Percentiles rank a stretch among this genome's conserved stretches.
Conservation (phyloP, 2,797 vertebrate genomes). For the Somateria mollissima region DNA sequence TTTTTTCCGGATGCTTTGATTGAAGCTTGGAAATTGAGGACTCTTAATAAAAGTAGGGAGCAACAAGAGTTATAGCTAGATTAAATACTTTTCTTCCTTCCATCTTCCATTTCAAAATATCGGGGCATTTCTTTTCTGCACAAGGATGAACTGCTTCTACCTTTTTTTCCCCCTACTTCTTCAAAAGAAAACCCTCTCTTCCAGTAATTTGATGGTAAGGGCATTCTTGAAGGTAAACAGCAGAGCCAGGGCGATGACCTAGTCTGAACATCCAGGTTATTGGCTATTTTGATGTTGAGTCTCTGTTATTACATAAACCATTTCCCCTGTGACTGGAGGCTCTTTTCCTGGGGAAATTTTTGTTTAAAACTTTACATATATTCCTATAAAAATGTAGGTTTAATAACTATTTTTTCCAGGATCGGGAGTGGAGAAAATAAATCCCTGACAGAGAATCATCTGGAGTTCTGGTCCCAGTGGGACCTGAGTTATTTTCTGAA, state of each 20-base stretch:
- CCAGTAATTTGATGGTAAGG: background rate
- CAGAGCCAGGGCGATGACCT: background rate
- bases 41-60: background rate
- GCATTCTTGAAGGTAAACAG: background rate
- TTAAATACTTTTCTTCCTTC: background rate
- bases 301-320: background rate
- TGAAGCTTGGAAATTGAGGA: background rate
- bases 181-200: background rate
- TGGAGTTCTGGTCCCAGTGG: background rate
- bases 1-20: background rate
- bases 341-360: background rate
- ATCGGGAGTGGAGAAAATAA: background rate
- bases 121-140: background rate
- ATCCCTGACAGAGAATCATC: background rate
- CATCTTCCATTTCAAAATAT: background rate
- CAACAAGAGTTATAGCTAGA: background rate
- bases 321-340: background rate
- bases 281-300: background rate
- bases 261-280: background rate
- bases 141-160: background rate
- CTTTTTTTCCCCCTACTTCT: background rate
- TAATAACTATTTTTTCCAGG: background rate
- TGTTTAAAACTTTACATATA: background rate
- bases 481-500: conserved; percentile 5
- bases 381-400: background rate